Evolutionary conservation across 2,888 invertebrate genomes (phyloP), one percentile per base, ranked within the genome.

Genomic region (Caenorhabditis afra): DNA sequence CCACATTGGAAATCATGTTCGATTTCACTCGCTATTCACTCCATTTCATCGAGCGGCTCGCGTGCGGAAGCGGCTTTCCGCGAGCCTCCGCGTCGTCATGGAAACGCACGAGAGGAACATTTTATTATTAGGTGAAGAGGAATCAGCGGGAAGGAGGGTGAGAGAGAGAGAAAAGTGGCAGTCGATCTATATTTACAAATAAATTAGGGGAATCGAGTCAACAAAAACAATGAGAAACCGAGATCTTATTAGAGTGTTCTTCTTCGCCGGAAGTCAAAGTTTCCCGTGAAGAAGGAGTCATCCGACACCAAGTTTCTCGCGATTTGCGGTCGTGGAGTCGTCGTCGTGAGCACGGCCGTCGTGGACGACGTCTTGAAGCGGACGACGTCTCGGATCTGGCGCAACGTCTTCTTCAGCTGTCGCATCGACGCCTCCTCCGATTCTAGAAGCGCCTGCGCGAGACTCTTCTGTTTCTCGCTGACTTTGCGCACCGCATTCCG

Each of bases 401-500:
- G 44, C 59, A 77, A 55, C 12, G 77, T 77, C 35, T 70, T 58
- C 47, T 77, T 77, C 39, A 77, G 37, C 35, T 77, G 70, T 16
- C 44, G 37, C 65, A 77, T 70, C 16, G 77, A 77, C 22, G 64
- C 52, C 49, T 77, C 77, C 53, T 77, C 77, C 12, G 77, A 61
- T 23, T 77, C 77, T 4, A 77, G 35, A 20, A 77, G 61, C 20
- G 70, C 61, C 23, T 77, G 65, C 2, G 77, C 77, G 37, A 77
- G 49, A 39, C 70, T 77, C 47, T 71, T 71, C 57, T 71, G 45
- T 10, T 23, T 55, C 11, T 71, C 71, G 18, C 71, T 55, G 14
- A 74, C 65, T 35, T 16, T 65, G 37, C 65, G 41, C 5, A 59
- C 64, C 10, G 64, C 65, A 59, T 45, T 58, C 44, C 73, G 52